Evolutionary conservation across 2,113 vertebrate species (phyloP), one percentile per base, ranked within the genome.

Genomic region (Drymodes brunneopygia): DNA sequence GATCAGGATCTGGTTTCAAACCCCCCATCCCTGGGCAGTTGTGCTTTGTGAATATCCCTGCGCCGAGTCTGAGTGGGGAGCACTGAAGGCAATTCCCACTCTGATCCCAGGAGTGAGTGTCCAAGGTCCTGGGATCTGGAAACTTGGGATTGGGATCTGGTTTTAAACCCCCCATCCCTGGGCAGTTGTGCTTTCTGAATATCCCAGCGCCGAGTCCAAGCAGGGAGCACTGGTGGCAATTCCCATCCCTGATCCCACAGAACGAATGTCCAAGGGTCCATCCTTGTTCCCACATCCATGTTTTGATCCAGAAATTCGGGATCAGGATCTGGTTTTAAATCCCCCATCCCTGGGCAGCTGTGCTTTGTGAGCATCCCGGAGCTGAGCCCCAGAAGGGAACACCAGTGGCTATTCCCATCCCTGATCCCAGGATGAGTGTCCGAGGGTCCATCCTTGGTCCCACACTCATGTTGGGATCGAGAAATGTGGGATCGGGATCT

Each of bases 151-250:
- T 15, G 16, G 42, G 42, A 42, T 42, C 42, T 42, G 42, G 42
- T 42, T 12, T 42, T 42, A 42, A 42, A 42, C 16, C 12, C 42
- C 58, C 29, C 35, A 18, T 9, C 48, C 47, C 35, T 70, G 35
- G 28, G 5, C 42, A 13, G 42, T 12, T 9, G 2, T n/a, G 5
- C 40, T 54, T 28, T 33, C 24, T 12, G 66, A 80, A n/a, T 24
- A 21, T 44, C 8, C 2, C 1, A 0, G 15, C 0, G 0, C 48
- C 12, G 47, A 79, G 35, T 10, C 61, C 0, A 0, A 33, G 33
- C 3, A 3, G 35, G 24, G 40, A 69, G 35, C 2, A 0, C 35
- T 3, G 9, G 20, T 3, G 1, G 25, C 35, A 31, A 19, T 23
- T 51, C 64, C 4, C 9, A 33, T 8, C 40, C 40, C 22, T 38